These are phyloP conservation scores for Drosophila pectinifera DNA, from an alignment of 1,140 invertebrate species.

Conservation along the genomic window DNA sequence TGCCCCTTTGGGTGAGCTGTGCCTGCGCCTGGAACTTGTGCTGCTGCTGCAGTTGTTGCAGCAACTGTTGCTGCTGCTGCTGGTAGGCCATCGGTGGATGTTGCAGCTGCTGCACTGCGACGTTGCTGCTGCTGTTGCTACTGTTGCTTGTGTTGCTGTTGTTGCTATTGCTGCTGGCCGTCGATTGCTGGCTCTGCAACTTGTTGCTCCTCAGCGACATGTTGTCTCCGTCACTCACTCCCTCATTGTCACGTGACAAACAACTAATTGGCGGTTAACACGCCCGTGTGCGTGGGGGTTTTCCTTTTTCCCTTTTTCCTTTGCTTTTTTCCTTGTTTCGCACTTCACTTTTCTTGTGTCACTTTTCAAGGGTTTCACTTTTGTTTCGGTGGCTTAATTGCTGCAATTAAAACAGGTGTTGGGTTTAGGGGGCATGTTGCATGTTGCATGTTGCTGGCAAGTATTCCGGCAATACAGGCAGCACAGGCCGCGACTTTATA, in stretches of 20 bases:
- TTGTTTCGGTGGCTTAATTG: slow-evolving; percentile 58
- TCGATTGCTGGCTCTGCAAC: slow-evolving; percentile 59
- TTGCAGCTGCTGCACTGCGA: slow-evolving; percentile 38
- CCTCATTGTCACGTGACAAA: slow-evolving; percentile 46
- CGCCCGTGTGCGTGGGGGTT: slow-evolving; percentile 52
- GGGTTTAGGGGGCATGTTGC: slow-evolving; percentile 27
- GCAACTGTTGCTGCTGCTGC: slow-evolving; percentile 82
- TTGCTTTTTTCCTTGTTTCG: slow-evolving; percentile 17
- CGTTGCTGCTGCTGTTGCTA: slow-evolving; percentile 32
- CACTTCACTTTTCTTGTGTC: slow-evolving; percentile 63
- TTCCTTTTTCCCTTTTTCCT: slow-evolving; percentile 37
- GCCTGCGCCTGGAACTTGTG: slow-evolving; percentile 84
- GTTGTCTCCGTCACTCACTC: slow-evolving; percentile 10
- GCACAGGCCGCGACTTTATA: neutral
- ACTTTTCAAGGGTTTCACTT: slow-evolving; percentile 66
- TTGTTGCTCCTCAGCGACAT: slow-evolving; percentile 84
- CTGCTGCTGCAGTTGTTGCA: slow-evolving; percentile 77
- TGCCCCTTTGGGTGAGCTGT: slow-evolving; percentile 59
- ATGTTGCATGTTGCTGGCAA: slow-evolving; percentile 19
- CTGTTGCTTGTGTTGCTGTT: slow-evolving; percentile 26
- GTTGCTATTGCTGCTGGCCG: slow-evolving; percentile 52
- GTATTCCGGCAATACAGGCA: slow-evolving; percentile 11
- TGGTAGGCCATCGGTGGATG: slow-evolving; percentile 68
- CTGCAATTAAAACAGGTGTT: slow-evolving; percentile 72
- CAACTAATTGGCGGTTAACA: slow-evolving; percentile 58